Evolutionary conservation across 2,888 invertebrate species (phyloP), one percentile per base, ranked within the genome.

Genomic region (Leistus spinibarbis): DNA sequence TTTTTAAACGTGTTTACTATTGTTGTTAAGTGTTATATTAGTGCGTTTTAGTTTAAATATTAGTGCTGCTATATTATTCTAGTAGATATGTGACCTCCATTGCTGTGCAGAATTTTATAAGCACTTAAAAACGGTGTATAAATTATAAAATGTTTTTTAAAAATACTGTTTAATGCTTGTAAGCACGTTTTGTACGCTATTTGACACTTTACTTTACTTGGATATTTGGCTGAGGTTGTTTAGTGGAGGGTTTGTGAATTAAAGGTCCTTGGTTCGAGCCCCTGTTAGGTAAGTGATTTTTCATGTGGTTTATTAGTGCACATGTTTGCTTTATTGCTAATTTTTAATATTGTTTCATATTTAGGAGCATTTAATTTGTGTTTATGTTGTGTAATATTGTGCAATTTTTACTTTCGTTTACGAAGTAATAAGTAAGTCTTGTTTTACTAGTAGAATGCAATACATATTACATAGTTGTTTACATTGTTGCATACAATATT

Each of bases 181-280:
- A 0, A 40, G 40, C 40, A 3, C 13, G 4, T 5, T 63, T 63
- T 63, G 22, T 20, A 63, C 3, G 10, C 1, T 20, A 20, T 19
- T 63, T 63, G 17, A 16, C 27, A 16, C 3, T 17, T 9, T 16
- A 7, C n/a, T 53, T 54, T 1, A 24, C 19, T 71, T 71, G 24
- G 54, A n/a, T 54, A 7, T 0, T n/a, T 71, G 56, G 71, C 65
- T 24, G 1, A 71, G 10, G n/a, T 54, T 17, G 56, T 56, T 65
- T 56, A 56, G 23, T 71, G 16, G 17, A 13, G 20, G 54, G 2
- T n/a, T 71, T 10, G 19, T 27, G 65, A 65, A 13, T 40, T 56
- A 19, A 71, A 56, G 65, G 10, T 65, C 24, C 13, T 22, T 24
- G 56, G 71, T 71, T 71, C 71, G 56, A 63, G 64, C 56, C 71